Evolutionary conservation across 1,140 invertebrate species (phyloP).

Genomic region (Drosophila murphyi): DNA sequence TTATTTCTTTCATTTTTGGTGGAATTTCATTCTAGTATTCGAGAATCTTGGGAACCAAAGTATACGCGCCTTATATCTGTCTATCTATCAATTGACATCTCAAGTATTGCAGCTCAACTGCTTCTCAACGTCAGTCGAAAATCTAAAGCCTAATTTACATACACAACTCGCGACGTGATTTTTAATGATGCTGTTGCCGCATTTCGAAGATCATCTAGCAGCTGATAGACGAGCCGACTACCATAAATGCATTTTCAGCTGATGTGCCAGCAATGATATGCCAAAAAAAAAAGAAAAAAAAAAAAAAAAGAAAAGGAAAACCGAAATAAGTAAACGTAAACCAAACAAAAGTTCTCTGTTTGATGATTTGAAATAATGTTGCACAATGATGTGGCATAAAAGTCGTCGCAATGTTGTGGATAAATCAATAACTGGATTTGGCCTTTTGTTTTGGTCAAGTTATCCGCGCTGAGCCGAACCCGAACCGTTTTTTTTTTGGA

Average conservation of each 20-base stretch:
- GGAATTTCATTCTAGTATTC: no score
- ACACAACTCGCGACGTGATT: constrained; percentile 31
- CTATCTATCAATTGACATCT: constrained; percentile 58
- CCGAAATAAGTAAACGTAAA: neutral
- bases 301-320: neutral
- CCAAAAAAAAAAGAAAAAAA: constrained; percentile 31
- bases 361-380: constrained; percentile 73
- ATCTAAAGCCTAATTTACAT: constrained; percentile 67
- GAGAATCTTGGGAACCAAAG: neutral
- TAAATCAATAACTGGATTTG: constrained; percentile 68
- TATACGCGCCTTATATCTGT: neutral
- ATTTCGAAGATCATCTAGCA: constrained; percentile 45
- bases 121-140: constrained; percentile 15
- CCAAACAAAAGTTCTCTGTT: constrained; percentile 49
- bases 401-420: constrained; percentile 34
- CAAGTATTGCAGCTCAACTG: constrained; percentile 37
- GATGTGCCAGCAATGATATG: constrained; percentile 63
- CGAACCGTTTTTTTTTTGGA: neutral
- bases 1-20: neutral
- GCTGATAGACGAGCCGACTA: constrained; percentile 21
- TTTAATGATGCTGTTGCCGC: constrained; percentile 69
- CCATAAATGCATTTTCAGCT: constrained; percentile 44
- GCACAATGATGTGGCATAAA: constrained; percentile 73
- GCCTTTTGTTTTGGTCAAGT: constrained; percentile 33
- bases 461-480: constrained; percentile 1